phyloP scores from a whole-genome alignment of 1,140 invertebrate genomes.

The Harpegnathos saltator region DNA sequence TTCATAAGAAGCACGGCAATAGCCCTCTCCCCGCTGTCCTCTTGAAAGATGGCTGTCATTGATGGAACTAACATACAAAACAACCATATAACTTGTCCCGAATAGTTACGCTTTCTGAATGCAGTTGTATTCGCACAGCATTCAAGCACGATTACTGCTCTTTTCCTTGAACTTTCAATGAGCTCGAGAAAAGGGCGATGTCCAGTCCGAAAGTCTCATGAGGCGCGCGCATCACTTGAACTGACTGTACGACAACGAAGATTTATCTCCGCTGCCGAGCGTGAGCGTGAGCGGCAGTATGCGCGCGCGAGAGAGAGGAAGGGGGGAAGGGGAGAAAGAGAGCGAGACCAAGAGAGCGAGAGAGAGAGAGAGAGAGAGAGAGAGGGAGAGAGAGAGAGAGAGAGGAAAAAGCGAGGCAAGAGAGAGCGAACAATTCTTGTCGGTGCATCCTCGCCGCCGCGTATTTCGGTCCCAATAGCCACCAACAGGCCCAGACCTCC shows the following conservation, averaged over 20 bases:
- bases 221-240: constrained; percentile 22
- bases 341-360: constrained; percentile 13
- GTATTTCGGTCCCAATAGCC: constrained; percentile 62
- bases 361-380: constrained; percentile 9
- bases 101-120: too few species aligned
- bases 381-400: constrained; percentile 14
- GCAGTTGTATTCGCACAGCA: background rate
- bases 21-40: too few species aligned
- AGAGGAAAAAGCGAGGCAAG: background rate
- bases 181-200: constrained; percentile 31
- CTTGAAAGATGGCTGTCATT: too few species aligned
- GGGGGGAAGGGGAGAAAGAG: constrained; percentile 17
- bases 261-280: constrained; percentile 45
- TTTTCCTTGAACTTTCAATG: constrained; percentile 13
- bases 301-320: constrained; percentile 6
- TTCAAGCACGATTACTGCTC: background rate
- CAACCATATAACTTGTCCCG: too few species aligned
- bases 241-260: constrained; percentile 49
- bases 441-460: constrained; percentile 17
- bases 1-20: too few species aligned
- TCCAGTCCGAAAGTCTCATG: background rate
- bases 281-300: too few species aligned
- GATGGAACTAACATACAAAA: too few species aligned
- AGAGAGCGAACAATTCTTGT: constrained; percentile 52
- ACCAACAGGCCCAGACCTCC: constrained; percentile 24